phyloP scores from a whole-genome alignment of 2,113 vertebrate genomes.

The Xyrauchen texanus region DNA sequence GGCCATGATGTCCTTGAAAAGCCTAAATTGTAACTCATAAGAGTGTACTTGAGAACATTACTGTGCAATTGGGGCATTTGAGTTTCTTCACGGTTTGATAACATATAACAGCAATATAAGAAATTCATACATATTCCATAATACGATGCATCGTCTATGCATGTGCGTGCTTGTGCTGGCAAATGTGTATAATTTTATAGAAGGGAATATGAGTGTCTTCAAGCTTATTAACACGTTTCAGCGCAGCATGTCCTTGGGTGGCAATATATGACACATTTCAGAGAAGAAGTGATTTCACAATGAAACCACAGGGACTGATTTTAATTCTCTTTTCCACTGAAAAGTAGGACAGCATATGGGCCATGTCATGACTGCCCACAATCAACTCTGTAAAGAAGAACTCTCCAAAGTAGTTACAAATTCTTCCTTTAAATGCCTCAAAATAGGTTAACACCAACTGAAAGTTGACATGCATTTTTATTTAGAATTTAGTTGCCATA shows the following conservation, averaged over 20 bases:
- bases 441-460: neutral
- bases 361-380: neutral
- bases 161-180: neutral
- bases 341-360: constrained; percentile 9
- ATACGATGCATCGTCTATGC: neutral
- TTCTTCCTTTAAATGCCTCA: neutral
- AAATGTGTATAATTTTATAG: neutral
- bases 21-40: constrained; percentile 5
- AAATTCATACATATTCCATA: neutral
- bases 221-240: constrained; percentile 7
- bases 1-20: constrained; percentile 6
- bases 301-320: constrained; percentile 18
- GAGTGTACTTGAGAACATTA: neutral
- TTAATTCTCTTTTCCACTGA: neutral
- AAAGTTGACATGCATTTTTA: neutral
- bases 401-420: neutral
- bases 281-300: constrained; percentile 2
- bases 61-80: neutral
- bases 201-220: neutral
- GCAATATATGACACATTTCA: neutral
- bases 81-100: neutral
- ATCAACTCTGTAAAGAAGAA: neutral
- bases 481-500: neutral
- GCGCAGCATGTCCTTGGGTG: neutral
- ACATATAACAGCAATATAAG: no score